These are phyloP conservation scores for Trachops cirrhosus DNA, from an alignment of 2,797 vertebrate genomes.

Conservation along the genomic window DNA sequence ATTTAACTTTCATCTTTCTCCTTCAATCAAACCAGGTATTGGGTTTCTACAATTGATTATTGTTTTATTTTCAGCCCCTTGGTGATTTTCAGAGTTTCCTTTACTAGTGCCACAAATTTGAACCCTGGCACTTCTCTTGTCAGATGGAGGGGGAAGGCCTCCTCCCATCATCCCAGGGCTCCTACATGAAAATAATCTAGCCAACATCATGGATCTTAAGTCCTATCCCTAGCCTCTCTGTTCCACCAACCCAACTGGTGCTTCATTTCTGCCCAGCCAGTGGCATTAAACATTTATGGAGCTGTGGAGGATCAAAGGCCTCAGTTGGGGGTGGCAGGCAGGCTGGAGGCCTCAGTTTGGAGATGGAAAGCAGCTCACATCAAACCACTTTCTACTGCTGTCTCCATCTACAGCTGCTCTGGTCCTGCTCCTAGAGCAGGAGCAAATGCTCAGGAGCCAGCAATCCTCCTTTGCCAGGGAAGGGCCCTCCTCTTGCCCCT, in stretches of 20 bases:
- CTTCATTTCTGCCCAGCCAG: constrained; percentile 69
- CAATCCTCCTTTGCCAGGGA: neutral
- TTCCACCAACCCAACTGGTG: constrained; percentile 76
- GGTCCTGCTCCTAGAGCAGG: neutral
- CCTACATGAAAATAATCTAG: neutral
- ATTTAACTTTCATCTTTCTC: constrained; percentile 68
- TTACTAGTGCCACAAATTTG: constrained; percentile 76
- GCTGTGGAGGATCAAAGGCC: constrained; percentile 78
- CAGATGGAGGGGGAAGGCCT: neutral
- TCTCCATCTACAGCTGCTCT: neutral
- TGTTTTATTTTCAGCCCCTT: constrained; percentile 70
- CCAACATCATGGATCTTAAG: neutral
- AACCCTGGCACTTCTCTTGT: constrained; percentile 57
- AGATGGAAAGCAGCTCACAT: constrained; percentile 59
- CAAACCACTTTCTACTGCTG: constrained; percentile 46
- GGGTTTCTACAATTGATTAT: constrained; percentile 70
- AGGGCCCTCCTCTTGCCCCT: neutral
- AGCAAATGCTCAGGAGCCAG: neutral
- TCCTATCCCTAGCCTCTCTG: constrained; percentile 42
- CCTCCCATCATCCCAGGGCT: constrained; percentile 18
- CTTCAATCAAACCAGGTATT: constrained; percentile 43
- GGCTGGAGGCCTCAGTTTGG: constrained; percentile 46
- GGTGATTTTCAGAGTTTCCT: constrained; percentile 65
- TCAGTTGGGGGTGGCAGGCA: constrained; percentile 47
- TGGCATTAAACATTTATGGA: constrained; percentile 84